Conservation (phyloP, 1,140 invertebrate genomes). For the Hycleus phaleratus region DNA sequence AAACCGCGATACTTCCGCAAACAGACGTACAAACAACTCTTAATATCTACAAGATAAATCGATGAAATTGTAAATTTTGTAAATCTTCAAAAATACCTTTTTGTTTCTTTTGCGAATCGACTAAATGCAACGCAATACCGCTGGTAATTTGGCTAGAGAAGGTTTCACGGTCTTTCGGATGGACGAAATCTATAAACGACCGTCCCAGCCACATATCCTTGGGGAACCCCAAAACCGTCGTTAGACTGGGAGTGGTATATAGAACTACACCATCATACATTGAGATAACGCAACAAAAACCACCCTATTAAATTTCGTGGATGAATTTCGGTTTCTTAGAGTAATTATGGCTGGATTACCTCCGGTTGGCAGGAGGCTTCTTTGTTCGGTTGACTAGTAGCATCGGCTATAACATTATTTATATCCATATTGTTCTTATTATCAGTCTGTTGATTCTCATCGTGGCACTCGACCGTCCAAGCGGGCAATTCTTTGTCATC, state of each 20-base stretch:
- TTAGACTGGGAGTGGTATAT: conserved; percentile 63
- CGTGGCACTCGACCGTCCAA: neutral
- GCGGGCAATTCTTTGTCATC: conserved; percentile 29
- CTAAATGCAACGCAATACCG: conserved; percentile 44
- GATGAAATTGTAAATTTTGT: neutral
- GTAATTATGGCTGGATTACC: conserved; percentile 6
- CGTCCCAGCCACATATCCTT: conserved; percentile 79
- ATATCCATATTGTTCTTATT: conserved; percentile 32
- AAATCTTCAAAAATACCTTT: conserved; percentile 23
- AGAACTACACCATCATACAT: conserved; percentile 74
- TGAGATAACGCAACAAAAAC: conserved; percentile 71
- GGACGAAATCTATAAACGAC: conserved; percentile 79
- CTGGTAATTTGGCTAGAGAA: conserved; percentile 50
- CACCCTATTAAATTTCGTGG: conserved; percentile 45
- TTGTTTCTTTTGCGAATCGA: conserved; percentile 40
- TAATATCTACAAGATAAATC: conserved; percentile 30
- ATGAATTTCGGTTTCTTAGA: neutral
- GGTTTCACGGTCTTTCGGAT: conserved; percentile 60
- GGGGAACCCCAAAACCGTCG: conserved; percentile 65
- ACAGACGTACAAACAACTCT: conserved; percentile 43
- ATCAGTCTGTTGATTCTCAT: conserved; percentile 1
- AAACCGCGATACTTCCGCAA: conserved; percentile 49
- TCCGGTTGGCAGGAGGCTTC: conserved; percentile 13
- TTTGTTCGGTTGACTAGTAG: conserved; percentile 16
- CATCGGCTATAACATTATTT: conserved; percentile 25